Base-by-base conservation (phyloP, 2,113 vertebrate species). In the Peromyscus californicus region DNA sequence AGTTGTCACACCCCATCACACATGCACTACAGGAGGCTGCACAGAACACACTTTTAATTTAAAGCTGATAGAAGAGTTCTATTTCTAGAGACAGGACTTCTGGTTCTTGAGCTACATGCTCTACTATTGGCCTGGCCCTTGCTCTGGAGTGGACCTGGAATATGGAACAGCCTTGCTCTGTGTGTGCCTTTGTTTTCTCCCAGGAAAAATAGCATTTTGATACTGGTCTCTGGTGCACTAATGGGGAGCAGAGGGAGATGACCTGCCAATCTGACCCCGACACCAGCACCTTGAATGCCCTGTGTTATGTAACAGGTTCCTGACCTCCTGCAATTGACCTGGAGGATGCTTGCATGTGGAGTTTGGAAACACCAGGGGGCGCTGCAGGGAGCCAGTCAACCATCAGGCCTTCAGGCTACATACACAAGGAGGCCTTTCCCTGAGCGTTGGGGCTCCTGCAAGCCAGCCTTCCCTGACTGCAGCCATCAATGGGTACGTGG, bases 21-120 rank as follows among this genome's bases (percentile, higher is more conserved):
- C 85, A 74, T 21, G 42, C 63, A 89, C 45, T 82, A 6, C 33
- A 87, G 67, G 90, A 88, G 57, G 45, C 63, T 91, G 79, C 80
- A 75, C 61, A 97, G 96, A 95, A 94, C 76, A 90, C 45, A 33
- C 63, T 97, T 98, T 96, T 70, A 76, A 96, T 45, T 88, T 95
- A 96, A 96, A 95, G 70, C n/a, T 94, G 65, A 75, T 86, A 94
- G 75, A 86, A 83, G 16, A 65, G 69, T 42, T 96, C 74, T 26
- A 42, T 63, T 93, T 93, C 89, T 87, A 89, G 65, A 96, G 54
- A 92, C 84, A 78, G 19, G 42, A 92, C 12, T 78, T 87, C 65
- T 67, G 3, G 76, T 39, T 3, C 74, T 95, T 59, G 31, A 2
- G 39, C 70, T 72, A 21, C 42, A 42, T 70, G 69, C 33, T 88